Evolutionary conservation across 2,888 invertebrate genomes (phyloP).

Genomic region (Thecocarcelia acutangulata): DNA sequence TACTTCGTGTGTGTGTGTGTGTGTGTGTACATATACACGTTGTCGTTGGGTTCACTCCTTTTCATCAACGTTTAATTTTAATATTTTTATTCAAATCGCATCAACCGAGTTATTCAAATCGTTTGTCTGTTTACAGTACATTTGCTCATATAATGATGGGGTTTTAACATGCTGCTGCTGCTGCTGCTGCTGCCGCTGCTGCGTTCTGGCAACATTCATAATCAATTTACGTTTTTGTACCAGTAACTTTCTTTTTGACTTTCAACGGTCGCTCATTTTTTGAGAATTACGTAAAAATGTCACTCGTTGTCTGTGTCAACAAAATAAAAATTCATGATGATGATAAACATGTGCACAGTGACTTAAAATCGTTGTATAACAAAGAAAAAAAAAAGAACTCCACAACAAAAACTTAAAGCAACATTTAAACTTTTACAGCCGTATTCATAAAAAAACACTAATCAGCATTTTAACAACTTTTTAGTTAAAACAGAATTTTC

Average conservation of each 20-base stretch:
- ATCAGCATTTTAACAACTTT: too few species aligned
- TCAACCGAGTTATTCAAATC: slow-evolving; percentile 78
- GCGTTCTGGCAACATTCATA: slow-evolving; percentile 29
- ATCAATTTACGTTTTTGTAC: slow-evolving; percentile 52
- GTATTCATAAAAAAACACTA: too few species aligned
- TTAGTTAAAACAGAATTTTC: too few species aligned
- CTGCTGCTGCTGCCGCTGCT: too few species aligned
- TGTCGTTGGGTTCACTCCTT: slow-evolving; percentile 41
- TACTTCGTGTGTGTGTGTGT: not conserved
- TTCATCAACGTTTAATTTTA: slow-evolving; percentile 39
- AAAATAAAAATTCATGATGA: slow-evolving; percentile 46
- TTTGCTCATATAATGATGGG: slow-evolving; percentile 81
- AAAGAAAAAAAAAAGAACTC: too few species aligned
- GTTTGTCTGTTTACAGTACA: slow-evolving; percentile 81
- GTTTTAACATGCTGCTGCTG: slow-evolving; percentile 29
- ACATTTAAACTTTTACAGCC: too few species aligned
- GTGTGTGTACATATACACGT: not conserved
- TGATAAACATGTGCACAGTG: slow-evolving; percentile 50
- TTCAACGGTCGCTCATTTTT: slow-evolving; percentile 47
- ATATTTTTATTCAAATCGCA: slow-evolving; percentile 53
- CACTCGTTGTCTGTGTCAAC: slow-evolving; percentile 66
- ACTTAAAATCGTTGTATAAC: too few species aligned
- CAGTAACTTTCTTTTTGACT: slow-evolving; percentile 54
- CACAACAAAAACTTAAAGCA: too few species aligned
- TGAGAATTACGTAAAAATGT: slow-evolving; percentile 56